Evolutionary conservation across 1,140 invertebrate species (phyloP).

Genomic region (Nasonia giraulti): DNA sequence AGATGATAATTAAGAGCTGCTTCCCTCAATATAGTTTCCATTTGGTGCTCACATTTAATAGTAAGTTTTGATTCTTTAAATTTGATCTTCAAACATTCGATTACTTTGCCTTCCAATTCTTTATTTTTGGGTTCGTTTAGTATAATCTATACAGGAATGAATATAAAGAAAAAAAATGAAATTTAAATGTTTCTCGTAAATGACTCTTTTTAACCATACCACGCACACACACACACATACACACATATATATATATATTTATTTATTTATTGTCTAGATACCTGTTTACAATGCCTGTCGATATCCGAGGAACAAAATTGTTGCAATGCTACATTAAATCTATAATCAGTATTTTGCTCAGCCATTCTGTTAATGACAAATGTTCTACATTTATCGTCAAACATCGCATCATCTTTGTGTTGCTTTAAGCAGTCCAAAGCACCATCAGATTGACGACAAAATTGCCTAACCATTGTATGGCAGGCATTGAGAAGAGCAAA

Average conservation of each 20-base stretch:
- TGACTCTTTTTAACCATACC: too few species aligned
- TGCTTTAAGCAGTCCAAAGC: constrained; percentile 84
- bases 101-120: constrained; percentile 75
- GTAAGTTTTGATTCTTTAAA: constrained; percentile 84
- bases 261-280: constrained; percentile 61
- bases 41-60: constrained; percentile 86
- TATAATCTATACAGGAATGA: constrained; percentile 62
- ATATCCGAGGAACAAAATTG: constrained; percentile 85
- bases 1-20: constrained; percentile 90
- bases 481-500: constrained; percentile 89
- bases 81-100: constrained; percentile 84
- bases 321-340: constrained; percentile 92
- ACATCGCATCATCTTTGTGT: constrained; percentile 86
- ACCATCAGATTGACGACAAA: constrained; percentile 83
- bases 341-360: constrained; percentile 93
- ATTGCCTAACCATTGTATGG: constrained; percentile 88
- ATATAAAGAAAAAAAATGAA: constrained; percentile 19
- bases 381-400: constrained; percentile 89
- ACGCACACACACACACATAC: too few species aligned
- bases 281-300: constrained; percentile 78
- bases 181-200: not conserved
- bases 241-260: not conserved
- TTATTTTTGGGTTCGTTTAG: constrained; percentile 67
- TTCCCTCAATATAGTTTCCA: constrained; percentile 87
- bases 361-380: constrained; percentile 92